A percentile compares a stretch with the other conserved stretches of the same genome.
Evolutionary conservation across 2,113 vertebrate genomes (phyloP).

Genomic region (Platichthys stellatus): DNA sequence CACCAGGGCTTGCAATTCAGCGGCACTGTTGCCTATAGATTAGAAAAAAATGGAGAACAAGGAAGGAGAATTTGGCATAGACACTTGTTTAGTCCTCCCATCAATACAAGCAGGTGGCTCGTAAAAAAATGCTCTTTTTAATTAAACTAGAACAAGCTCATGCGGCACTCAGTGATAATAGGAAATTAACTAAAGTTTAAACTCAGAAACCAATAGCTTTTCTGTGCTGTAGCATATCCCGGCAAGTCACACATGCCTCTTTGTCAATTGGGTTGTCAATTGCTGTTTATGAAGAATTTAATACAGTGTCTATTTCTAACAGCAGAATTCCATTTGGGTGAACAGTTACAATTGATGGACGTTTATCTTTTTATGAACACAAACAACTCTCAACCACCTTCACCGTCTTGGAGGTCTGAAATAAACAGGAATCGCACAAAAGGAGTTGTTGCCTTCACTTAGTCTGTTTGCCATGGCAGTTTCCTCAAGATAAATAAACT

Average conservation of each 20-base stretch:
- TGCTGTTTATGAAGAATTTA: not conserved
- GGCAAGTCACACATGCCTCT: not conserved
- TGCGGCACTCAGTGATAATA: not conserved
- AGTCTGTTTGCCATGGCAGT: not conserved
- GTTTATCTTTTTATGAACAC: not conserved
- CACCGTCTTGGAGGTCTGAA: not conserved
- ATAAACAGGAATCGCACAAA: not conserved
- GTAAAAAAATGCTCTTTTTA: not conserved
- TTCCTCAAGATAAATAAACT: not conserved
- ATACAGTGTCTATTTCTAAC: not conserved
- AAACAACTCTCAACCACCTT: not conserved
- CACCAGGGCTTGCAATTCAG: slow-evolving; percentile 10
- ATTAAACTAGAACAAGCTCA: not conserved
- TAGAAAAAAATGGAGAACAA: not conserved
- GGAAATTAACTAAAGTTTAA: not conserved
- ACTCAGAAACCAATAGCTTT: not conserved
- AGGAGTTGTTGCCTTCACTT: not conserved
- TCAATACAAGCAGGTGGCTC: not conserved
- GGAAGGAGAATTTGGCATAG: not conserved
- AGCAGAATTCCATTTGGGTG: not conserved
- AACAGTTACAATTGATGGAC: not conserved
- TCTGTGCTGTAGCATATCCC: not conserved
- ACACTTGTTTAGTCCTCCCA: not conserved
- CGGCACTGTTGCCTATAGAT: not conserved
- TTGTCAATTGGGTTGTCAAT: not conserved